Conservation (phyloP, 2,113 vertebrate species). For the Mesocricetus auratus region DNA sequence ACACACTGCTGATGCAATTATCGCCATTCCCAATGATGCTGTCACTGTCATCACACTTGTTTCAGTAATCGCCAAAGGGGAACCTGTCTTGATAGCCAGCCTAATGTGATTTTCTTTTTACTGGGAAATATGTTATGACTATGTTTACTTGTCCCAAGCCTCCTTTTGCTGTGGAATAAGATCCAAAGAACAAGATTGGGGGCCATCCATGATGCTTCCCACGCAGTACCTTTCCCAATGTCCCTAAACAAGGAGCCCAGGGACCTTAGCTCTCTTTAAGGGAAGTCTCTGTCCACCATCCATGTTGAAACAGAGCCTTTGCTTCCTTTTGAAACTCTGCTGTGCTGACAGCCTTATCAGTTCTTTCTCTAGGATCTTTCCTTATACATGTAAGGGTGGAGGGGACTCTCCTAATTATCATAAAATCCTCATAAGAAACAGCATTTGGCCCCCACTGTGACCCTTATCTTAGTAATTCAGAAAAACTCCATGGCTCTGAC, state of each 20-base stretch:
- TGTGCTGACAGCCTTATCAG: neutral
- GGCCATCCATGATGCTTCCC: neutral
- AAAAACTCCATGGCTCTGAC: conserved; percentile 29
- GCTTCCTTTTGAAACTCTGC: neutral
- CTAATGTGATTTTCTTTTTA: neutral
- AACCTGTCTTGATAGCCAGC: neutral
- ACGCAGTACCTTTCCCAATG: neutral
- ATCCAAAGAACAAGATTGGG: conserved; percentile 1
- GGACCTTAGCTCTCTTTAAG: conserved; percentile 26
- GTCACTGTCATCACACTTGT: neutral
- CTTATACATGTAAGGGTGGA: conserved; percentile 24
- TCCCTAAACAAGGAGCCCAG: neutral
- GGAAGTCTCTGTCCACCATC: neutral
- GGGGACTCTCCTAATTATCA: neutral
- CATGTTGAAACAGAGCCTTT: neutral
- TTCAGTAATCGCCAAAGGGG: neutral
- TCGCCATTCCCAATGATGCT: neutral
- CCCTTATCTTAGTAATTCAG: conserved; percentile 41
- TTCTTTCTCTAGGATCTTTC: conserved; percentile 15
- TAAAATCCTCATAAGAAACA: conserved; percentile 51
- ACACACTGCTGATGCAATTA: neutral
- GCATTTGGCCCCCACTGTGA: neutral
- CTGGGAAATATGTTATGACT: conserved; percentile 3
- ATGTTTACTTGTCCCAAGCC: conserved; percentile 8
- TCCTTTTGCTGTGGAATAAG: conserved; percentile 10